Evolutionary conservation across 2,888 invertebrate genomes (phyloP).

Genomic region (Cepaea hortensis): DNA sequence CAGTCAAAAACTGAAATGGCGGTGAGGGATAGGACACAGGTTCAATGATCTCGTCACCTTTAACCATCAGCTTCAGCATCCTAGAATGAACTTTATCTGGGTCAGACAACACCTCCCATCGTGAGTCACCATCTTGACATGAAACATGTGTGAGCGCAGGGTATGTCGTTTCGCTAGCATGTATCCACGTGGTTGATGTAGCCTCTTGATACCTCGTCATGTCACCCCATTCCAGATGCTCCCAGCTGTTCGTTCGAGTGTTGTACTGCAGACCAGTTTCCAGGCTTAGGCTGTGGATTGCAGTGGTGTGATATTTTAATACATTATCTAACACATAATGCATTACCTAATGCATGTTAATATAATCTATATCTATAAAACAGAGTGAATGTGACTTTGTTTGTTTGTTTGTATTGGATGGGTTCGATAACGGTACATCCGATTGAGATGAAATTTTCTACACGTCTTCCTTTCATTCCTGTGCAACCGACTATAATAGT

Average conservation of each 20-base stretch:
- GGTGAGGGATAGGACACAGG: constrained; percentile 15
- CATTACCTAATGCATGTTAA: no score
- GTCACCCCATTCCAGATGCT: constrained; percentile 1
- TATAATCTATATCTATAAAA: no score
- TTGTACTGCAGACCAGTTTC: constrained; percentile 29
- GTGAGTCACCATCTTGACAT: constrained; percentile 36
- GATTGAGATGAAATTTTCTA: no score
- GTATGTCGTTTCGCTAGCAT: constrained; percentile 1
- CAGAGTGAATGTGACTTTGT: no score
- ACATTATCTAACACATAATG: no score
- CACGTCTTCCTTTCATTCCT: no score
- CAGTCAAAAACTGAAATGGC: constrained; percentile 39
- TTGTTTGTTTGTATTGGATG: no score
- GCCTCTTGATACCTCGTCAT: background rate
- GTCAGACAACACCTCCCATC: constrained; percentile 34
- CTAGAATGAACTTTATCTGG: background rate
- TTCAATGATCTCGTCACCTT: background rate
- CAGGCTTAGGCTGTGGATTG: constrained; percentile 10
- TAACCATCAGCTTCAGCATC: constrained; percentile 19
- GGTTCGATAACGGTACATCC: no score
- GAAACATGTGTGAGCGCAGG: constrained; percentile 36
- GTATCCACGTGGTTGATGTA: background rate
- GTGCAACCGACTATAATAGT: no score
- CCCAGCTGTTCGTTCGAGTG: background rate
- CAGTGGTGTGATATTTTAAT: no score